These are phyloP conservation scores for Hystrix brachyura DNA, from an alignment of 2,113 vertebrate genomes.

Conservation along the genomic window DNA sequence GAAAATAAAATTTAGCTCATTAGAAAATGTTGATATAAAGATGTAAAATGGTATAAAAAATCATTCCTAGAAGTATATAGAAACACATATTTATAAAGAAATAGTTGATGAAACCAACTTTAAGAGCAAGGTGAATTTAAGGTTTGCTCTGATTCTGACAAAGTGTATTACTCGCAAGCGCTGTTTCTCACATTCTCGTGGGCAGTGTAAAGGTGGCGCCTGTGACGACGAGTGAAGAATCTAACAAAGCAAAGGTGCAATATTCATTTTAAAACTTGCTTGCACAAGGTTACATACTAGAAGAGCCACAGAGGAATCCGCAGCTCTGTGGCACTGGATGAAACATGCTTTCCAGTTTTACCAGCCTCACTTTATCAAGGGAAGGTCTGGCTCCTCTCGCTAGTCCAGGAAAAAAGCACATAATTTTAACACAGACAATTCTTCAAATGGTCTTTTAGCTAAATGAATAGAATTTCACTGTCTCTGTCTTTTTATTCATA, in stretches of 20 bases:
- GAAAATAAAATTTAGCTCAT: slow-evolving; percentile 64
- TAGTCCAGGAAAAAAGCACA: slow-evolving; percentile 23
- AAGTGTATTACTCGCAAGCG: not conserved
- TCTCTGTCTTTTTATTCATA: slow-evolving; percentile 69
- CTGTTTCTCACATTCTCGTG: not conserved
- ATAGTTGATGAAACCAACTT: slow-evolving; percentile 22
- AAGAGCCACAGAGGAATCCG: slow-evolving; percentile 45
- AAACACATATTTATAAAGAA: slow-evolving; percentile 42
- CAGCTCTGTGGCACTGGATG: slow-evolving; percentile 22
- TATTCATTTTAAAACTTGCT: slow-evolving; percentile 64
- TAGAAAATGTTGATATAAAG: slow-evolving; percentile 56
- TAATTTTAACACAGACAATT: slow-evolving; percentile 72
- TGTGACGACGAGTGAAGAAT: slow-evolving; percentile 30
- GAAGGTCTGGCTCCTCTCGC: slow-evolving; percentile 31
- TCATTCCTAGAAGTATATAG: not conserved
- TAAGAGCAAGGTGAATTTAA: slow-evolving; percentile 28
- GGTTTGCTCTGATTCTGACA: slow-evolving; percentile 12
- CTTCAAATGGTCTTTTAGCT: slow-evolving; percentile 77
- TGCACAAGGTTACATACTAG: slow-evolving; percentile 62
- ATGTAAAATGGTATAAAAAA: slow-evolving; percentile 31
- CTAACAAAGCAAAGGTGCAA: slow-evolving; percentile 44
- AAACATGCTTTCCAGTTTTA: slow-evolving; percentile 55
- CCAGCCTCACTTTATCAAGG: slow-evolving; percentile 64
- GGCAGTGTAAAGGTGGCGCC: not conserved
- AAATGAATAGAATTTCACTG: slow-evolving; percentile 70